Evolutionary conservation across 2,113 vertebrate species (phyloP).

Genomic region (Festucalex cinctus): DNA sequence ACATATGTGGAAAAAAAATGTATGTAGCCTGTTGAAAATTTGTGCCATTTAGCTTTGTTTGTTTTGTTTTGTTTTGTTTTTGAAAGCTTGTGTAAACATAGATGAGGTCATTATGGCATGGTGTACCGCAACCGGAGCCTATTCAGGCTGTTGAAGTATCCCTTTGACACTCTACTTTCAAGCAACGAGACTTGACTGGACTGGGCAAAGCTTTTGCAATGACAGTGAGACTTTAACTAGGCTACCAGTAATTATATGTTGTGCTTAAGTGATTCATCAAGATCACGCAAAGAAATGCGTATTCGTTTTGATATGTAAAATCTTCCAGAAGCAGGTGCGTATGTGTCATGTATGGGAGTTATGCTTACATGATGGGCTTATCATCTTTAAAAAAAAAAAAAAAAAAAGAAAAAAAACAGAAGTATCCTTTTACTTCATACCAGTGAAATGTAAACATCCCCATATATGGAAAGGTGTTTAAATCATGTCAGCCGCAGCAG

Average conservation of each 20-base stretch:
- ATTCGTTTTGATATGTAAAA: not conserved
- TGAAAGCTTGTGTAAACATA: conserved; percentile 7
- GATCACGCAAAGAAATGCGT: not conserved
- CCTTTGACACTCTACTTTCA: not conserved
- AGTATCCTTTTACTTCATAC: not conserved
- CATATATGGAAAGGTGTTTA: not conserved
- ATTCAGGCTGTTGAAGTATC: not conserved
- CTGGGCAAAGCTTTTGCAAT: not conserved
- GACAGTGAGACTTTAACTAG: not conserved
- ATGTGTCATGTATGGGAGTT: not conserved
- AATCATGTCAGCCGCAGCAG: not conserved
- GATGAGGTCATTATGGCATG: conserved; percentile 20
- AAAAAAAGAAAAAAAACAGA: not conserved
- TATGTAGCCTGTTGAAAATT: too few species aligned
- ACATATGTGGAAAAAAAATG: too few species aligned
- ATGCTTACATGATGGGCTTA: not conserved
- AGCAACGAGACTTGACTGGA: not conserved
- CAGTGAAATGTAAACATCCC: not conserved
- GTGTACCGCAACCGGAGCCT: conserved; percentile 14
- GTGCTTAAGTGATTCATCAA: not conserved
- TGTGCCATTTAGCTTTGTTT: not conserved
- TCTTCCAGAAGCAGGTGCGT: not conserved
- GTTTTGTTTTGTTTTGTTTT: not conserved
- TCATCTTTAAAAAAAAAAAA: not conserved
- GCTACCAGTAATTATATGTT: not conserved